Evolutionary conservation across 2,113 vertebrate species (phyloP), one percentile per base, ranked within the genome.

Genomic region (Vulpes lagopus): DNA sequence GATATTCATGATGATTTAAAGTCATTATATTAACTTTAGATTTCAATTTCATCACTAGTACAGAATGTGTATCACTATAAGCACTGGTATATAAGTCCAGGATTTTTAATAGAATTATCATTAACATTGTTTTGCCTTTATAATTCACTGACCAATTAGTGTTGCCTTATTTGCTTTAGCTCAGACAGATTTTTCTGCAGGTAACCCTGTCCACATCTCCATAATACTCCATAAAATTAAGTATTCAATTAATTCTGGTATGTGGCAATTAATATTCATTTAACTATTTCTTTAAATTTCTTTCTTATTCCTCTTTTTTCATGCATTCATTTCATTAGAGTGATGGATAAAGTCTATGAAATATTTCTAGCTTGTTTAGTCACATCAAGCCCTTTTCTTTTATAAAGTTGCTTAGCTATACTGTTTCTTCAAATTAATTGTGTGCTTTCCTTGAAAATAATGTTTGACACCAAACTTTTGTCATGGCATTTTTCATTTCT

Each of bases 401-500:
- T 43, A 69, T 65, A 57, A 43, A 65, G 10, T n/a, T 83, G 27
- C 2, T 71, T 23, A 17, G 7, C 1, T 23, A 25, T n/a, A 73
- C 43, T 3, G 5, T 19, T 57, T 60, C 20, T 30, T 32, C 3
- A 35, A 32, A 59, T 49, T 71, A 92, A 91, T 20, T 67, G 2
- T 32, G 17, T 69, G 23, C 32, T 91, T 81, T 4, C 3, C 32
- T 67, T 27, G 27, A 81, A 91, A 91, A 3, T 32, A 67, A 53
- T 16, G 3, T 23, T 73, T 93, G 80, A 93, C 49, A 93, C 64
- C 35, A 67, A 22, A 93, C 20, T 67, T 86, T 97, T 53, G 49
- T 95, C 73, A 92, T 62, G 17, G 86, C 5, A 5, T 19, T 90
- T 67, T 95, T 90, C 80, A 86, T 95, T 35, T 93, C 80, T 17